Base-by-base conservation (phyloP, 1,140 invertebrate species). In the Atta cephalotes region DNA sequence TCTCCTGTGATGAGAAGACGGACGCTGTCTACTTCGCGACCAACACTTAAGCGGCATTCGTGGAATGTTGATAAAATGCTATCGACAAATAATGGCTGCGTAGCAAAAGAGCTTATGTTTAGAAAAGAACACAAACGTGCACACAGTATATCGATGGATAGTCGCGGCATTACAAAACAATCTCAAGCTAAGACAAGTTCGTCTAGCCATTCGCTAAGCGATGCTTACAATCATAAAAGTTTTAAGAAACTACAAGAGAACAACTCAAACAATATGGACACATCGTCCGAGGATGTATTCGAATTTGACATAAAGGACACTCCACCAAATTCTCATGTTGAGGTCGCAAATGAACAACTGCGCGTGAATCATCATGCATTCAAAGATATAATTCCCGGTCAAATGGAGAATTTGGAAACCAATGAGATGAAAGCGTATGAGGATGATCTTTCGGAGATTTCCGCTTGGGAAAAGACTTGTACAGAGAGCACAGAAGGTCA, bases 1-100 rank as follows among this genome's bases (percentile, higher is more conserved):
- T 96, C 96, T 0, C 93, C 96, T 1, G 95, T 96, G 1, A 94
- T 96, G 0, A 92, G 96, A 82, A 94, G 96, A 25, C 95, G 95
- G 65, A 96, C 96, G 0, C 88, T 96, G 35, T 96, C 96, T 12
- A 95, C 95, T 7, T 95, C 95, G 1, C 92, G 95, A 53, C 95
- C 96, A n/a, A 92, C 95, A 7, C 95, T 95, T 39, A 96, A 96
- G 82, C 94, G 96, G 16, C 96, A 96, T 90, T 96, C 96, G 0
- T 97, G 96, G 96, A 96, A 96, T 86, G 91, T 93, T 1, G 94
- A 95, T 45, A 95, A 95, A 80, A 89, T 80, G 4, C 90, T 89
- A 16, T 10, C 70, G 10, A 39, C 16, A 5, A 89, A 35, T 14
- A 85, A 92, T 2, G 71, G 86, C 5, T 86, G 78, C 0, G 51